A percentile compares a stretch with the other conserved stretches of the same genome.
phyloP scores from a whole-genome alignment of 2,113 vertebrate genomes.

The Heptranchias perlo region DNA sequence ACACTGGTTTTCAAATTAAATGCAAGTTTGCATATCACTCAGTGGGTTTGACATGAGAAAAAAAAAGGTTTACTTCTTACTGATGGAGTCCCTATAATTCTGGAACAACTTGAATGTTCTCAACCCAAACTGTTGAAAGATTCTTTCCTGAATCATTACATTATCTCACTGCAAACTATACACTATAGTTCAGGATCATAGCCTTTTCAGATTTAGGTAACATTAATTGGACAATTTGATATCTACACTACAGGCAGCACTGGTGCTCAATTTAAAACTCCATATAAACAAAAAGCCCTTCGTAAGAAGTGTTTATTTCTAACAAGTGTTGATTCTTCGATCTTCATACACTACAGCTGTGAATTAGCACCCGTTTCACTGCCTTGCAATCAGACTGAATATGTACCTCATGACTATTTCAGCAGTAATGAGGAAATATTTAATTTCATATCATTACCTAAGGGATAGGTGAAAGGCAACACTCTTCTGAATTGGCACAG shows the following conservation, averaged over 20 bases:
- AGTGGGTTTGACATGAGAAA: background rate
- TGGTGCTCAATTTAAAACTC: background rate
- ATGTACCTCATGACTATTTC: background rate
- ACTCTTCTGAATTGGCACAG: slow-evolving; percentile 31
- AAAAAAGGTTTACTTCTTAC: background rate
- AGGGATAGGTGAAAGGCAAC: slow-evolving; percentile 24
- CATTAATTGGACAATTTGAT: background rate
- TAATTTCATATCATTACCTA: background rate
- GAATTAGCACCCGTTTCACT: slow-evolving; percentile 26
- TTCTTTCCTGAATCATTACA: background rate
- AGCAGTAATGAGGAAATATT: background rate
- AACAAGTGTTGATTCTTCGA: background rate
- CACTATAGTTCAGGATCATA: background rate
- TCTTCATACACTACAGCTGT: background rate
- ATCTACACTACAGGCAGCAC: background rate
- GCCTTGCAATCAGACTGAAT: background rate
- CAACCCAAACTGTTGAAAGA: background rate
- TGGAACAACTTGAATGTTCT: background rate
- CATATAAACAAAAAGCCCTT: slow-evolving; percentile 1
- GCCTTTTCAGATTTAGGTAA: background rate
- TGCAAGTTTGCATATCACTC: background rate
- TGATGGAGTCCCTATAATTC: background rate
- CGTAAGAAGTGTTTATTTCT: slow-evolving; percentile 6
- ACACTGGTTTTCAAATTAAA: background rate
- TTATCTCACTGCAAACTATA: background rate